Conservation (phyloP, 2,113 vertebrate genomes). For the Columbina picui region DNA sequence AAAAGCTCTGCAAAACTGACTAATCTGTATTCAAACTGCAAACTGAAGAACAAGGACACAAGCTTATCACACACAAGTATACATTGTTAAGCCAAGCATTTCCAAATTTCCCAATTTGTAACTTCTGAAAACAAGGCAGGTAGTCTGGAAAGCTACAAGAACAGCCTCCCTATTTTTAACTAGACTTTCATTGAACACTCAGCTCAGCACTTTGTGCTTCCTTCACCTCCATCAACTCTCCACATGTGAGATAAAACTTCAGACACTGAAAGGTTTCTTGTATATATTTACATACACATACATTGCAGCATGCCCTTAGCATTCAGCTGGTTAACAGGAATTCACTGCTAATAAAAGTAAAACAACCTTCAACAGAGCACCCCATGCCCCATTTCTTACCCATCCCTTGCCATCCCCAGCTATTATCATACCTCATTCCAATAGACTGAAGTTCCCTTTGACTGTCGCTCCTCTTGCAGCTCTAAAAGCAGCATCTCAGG, state of each 20-base stretch:
- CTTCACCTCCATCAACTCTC: neutral
- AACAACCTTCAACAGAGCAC: neutral
- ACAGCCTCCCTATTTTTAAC: neutral
- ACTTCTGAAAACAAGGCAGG: neutral
- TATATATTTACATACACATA: neutral
- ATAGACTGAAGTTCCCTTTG: neutral
- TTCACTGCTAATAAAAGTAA: neutral
- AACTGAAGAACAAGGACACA: neutral
- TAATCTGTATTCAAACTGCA: neutral
- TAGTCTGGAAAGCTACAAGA: neutral
- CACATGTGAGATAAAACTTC: neutral
- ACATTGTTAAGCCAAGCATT: neutral
- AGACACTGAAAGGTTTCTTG: neutral
- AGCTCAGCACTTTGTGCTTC: neutral
- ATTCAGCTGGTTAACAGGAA: rapidly evolving
- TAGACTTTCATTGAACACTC: rapidly evolving
- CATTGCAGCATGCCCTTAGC: rapidly evolving
- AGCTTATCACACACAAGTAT: neutral
- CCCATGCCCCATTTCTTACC: neutral
- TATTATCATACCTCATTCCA: neutral
- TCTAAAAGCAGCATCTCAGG: neutral
- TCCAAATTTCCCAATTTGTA: neutral
- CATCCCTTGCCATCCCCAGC: no score
- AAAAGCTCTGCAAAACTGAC: neutral
- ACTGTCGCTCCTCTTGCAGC: neutral